A percentile compares a stretch with the other conserved stretches of the same genome.
These are phyloP conservation scores for Diglossa brunneiventris DNA, from an alignment of 2,113 vertebrate genomes.

Conservation along the genomic window DNA sequence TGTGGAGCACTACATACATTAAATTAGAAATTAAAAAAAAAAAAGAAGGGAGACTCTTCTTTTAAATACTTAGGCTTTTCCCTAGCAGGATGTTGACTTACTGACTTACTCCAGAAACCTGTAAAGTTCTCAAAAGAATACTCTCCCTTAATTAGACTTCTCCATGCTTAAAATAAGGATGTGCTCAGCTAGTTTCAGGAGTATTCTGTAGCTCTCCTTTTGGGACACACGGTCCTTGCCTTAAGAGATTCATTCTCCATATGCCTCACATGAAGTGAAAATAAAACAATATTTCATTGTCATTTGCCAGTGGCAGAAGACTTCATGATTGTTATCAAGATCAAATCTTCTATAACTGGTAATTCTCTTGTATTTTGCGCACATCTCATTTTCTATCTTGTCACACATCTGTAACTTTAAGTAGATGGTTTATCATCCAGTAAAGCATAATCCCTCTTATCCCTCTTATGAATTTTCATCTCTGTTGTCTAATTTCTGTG, in stretches of 20 bases:
- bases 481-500: background rate
- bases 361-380: background rate
- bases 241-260: background rate
- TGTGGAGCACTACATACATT: background rate
- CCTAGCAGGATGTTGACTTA: background rate
- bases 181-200: background rate
- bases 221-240: background rate
- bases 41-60: rapidly evolving
- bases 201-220: background rate
- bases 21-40: too few species aligned
- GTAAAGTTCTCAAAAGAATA: background rate
- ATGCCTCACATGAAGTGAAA: background rate
- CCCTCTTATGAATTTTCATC: background rate
- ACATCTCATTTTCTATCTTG: background rate
- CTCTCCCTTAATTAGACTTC: background rate
- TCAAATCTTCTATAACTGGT: background rate
- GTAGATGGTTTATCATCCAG: background rate
- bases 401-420: background rate
- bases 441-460: background rate
- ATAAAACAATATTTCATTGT: background rate
- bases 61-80: background rate
- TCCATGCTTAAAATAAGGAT: background rate
- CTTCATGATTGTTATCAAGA: background rate
- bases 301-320: background rate
- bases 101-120: background rate